Evolutionary conservation across 2,113 vertebrate species (phyloP).

Genomic region (Dasypus novemcinctus): DNA sequence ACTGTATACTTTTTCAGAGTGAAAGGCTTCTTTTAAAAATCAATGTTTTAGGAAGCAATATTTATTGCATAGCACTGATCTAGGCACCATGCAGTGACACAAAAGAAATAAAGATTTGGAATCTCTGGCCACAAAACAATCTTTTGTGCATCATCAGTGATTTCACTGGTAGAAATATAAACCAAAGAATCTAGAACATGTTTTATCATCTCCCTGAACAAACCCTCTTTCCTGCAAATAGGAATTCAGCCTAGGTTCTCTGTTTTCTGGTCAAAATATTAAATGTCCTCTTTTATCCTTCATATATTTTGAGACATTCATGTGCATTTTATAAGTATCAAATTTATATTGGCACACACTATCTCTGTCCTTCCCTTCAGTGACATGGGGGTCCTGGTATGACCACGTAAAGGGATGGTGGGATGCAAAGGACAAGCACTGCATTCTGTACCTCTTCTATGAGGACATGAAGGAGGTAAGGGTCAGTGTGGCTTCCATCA

Average conservation of each 20-base stretch:
- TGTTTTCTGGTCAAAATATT: neutral
- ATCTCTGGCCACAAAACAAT: neutral
- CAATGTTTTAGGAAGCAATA: neutral
- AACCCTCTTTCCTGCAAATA: neutral
- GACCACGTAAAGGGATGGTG: constrained; percentile 88
- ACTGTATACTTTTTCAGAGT: neutral
- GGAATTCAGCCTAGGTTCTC: neutral
- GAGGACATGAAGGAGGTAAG: constrained; percentile 87
- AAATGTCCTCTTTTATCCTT: neutral
- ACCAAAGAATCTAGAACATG: neutral
- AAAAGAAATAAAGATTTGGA: neutral
- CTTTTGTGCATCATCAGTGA: neutral
- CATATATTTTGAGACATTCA: neutral
- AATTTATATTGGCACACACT: neutral
- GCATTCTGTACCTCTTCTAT: constrained; percentile 85
- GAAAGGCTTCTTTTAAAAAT: neutral
- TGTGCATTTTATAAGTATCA: neutral
- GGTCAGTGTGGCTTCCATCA: rapidly evolving
- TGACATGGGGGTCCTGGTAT: constrained; percentile 87
- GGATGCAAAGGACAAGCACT: constrained; percentile 81
- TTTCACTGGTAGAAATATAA: neutral
- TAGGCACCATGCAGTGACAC: neutral
- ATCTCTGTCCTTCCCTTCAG: constrained; percentile 66
- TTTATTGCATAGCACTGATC: neutral
- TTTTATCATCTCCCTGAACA: neutral